Evolutionary conservation across 2,797 vertebrate species (phyloP).

Genomic region (Pangasius krempfi): DNA sequence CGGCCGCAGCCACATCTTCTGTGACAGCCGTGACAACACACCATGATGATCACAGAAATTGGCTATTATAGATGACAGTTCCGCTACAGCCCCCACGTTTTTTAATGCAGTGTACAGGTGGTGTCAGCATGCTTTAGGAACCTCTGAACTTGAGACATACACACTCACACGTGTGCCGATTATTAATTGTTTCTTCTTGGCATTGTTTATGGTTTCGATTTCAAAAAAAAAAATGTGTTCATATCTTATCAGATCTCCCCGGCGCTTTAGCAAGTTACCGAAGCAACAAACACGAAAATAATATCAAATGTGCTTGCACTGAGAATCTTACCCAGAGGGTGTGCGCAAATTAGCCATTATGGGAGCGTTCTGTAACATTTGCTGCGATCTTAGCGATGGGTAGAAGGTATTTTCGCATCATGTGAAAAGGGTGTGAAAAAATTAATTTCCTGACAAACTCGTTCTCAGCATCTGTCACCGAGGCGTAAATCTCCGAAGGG

Average conservation of each 20-base stretch:
- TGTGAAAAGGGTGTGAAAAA: slow-evolving; percentile 12
- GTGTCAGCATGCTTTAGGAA: slow-evolving; percentile 5
- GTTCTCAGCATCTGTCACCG: slow-evolving; percentile 27
- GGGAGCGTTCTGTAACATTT: slow-evolving; percentile 27
- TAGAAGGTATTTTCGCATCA: background rate
- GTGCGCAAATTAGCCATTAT: slow-evolving; percentile 12
- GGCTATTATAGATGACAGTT: slow-evolving; percentile 64
- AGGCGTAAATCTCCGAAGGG: slow-evolving; percentile 32
- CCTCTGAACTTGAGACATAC: slow-evolving; percentile 5
- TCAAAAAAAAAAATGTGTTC: background rate
- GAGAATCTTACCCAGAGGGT: slow-evolving; percentile 13
- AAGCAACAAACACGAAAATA: slow-evolving; percentile 24
- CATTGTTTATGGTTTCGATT: background rate
- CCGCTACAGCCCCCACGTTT: slow-evolving; percentile 51
- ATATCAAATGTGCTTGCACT: slow-evolving; percentile 14
- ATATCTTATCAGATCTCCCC: slow-evolving; percentile 21
- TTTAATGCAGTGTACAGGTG: slow-evolving; percentile 46
- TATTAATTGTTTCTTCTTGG: slow-evolving; percentile 13
- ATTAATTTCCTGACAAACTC: slow-evolving; percentile 26
- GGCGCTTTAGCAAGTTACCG: slow-evolving; percentile 19
- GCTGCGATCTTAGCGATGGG: background rate
- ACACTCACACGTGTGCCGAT: slow-evolving; percentile 1
- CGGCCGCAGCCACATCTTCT: slow-evolving; percentile 44
- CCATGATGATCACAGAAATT: slow-evolving; percentile 63
- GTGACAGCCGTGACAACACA: slow-evolving; percentile 61